Evolutionary conservation across 2,888 invertebrate species (phyloP), one percentile per base, ranked within the genome.

Genomic region (Lycocerus yunnanus): DNA sequence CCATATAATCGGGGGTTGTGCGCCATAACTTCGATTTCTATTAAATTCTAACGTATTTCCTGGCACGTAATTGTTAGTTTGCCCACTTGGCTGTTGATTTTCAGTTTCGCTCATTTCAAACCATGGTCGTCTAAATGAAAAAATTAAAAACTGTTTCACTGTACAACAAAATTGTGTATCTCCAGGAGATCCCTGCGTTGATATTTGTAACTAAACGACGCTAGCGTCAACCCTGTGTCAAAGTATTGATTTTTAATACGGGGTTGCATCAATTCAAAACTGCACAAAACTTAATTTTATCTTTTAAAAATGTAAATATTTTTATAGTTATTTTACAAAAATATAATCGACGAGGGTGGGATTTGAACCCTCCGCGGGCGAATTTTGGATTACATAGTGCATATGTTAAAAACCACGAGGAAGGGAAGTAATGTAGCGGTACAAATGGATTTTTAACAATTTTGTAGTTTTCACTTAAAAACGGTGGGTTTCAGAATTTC

Each of bases 311-410:
- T 8, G 6, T 9, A n/a, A n/a, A n/a, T n/a, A n/a, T n/a, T n/a
- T n/a, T n/a, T n/a, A n/a, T n/a, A n/a, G n/a, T n/a, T n/a, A n/a
- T 21, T 21, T 1, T 1, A 6, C 6, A 14, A 70, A 70, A 61
- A 73, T 21, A 66, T 21, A 24, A 68, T 16, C 82, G 82, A 82
- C 82, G 88, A 88, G 88, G 89, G 89, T 89, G 89, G 89, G 90
- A 90, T 90, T 90, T 90, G 90, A 90, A 90, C 90, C 89, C 90
- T n/a, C 89, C 89, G 90, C 89, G 89, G 89, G 90, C 89, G 90
- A 89, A 90, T 89, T 90, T 89, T 89, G 89, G 90, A 90, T 90
- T 90, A 90, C n/a, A n/a, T n/a, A n/a, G n/a, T n/a, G n/a, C n/a
- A n/a, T n/a, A n/a, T n/a, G n/a, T n/a, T n/a, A n/a, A n/a, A n/a